These are phyloP conservation scores for Dendroctonus valens DNA, from an alignment of 1,140 invertebrate species.

Conservation along the genomic window DNA sequence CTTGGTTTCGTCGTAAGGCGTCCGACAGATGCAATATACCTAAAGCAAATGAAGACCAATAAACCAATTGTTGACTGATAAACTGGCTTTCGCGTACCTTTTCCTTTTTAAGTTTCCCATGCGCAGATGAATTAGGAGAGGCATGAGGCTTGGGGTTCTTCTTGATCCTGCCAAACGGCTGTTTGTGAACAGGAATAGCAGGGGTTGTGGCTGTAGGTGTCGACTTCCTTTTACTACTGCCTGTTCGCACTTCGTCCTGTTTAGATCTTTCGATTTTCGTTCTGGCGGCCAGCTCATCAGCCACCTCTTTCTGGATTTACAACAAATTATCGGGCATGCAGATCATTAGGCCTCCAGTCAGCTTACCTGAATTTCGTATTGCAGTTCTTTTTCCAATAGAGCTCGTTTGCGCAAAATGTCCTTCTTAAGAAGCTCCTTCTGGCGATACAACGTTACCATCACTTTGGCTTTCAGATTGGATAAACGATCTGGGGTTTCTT, in stretches of 20 bases:
- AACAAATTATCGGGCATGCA: constrained; percentile 5
- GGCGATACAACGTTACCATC: constrained; percentile 70
- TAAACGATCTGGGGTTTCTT: constrained; percentile 55
- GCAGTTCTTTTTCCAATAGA: constrained; percentile 86
- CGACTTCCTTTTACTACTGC: constrained; percentile 59
- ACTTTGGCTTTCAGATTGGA: constrained; percentile 60
- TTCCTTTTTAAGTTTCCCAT: constrained; percentile 25
- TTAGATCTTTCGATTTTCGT: constrained; percentile 69
- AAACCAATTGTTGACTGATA: background rate
- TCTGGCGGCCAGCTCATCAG: constrained; percentile 63
- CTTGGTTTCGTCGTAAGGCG: constrained; percentile 92
- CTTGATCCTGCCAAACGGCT: constrained; percentile 2
- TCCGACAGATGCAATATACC: constrained; percentile 90
- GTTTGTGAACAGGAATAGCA: constrained; percentile 44
- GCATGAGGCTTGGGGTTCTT: constrained; percentile 12
- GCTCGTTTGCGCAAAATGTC: constrained; percentile 90
- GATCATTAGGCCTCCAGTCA: background rate
- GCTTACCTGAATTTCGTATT: constrained; percentile 81
- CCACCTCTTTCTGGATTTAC: constrained; percentile 64
- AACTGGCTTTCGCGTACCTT: constrained; percentile 18
- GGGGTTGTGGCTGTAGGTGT: constrained; percentile 54
- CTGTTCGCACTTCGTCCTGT: constrained; percentile 66
- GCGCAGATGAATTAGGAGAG: constrained; percentile 13
- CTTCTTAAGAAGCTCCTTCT: constrained; percentile 91
- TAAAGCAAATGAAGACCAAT: constrained; percentile 45